These are phyloP conservation scores for Deilephila elpenor DNA, from an alignment of 2,888 invertebrate genomes.

Conservation along the genomic window DNA sequence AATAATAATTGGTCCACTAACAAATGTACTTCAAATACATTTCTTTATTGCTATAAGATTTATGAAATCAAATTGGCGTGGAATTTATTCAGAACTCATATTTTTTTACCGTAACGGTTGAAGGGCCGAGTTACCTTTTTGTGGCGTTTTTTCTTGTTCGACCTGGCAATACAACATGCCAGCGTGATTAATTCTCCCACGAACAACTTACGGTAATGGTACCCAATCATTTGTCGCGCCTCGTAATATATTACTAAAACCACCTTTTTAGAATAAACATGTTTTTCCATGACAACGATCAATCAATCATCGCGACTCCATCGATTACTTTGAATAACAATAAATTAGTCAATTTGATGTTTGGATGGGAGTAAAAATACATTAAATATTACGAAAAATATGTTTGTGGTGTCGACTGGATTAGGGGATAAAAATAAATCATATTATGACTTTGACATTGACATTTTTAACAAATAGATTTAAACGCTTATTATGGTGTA, in stretches of 20 bases:
- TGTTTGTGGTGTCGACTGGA: background rate
- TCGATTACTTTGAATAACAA: constrained; percentile 13
- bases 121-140: background rate
- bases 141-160: background rate
- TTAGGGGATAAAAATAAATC: background rate
- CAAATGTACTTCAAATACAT: too few species aligned
- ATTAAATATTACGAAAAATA: background rate
- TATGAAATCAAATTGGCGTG: too few species aligned
- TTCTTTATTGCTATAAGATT: too few species aligned
- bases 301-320: constrained; percentile 10
- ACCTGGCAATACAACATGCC: background rate
- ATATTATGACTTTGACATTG: too few species aligned
- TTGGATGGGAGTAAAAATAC: background rate
- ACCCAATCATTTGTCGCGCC: constrained; percentile 2
- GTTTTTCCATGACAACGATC: background rate
- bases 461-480: too few species aligned
- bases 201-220: constrained; percentile 9
- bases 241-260: constrained; percentile 9
- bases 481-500: too few species aligned
- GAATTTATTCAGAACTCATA: too few species aligned
- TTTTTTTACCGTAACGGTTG: background rate
- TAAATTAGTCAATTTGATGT: background rate
- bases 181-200: background rate
- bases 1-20: too few species aligned
- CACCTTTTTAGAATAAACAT: constrained; percentile 4